Conservation (phyloP, 1,140 invertebrate species). For the Delia radicum region DNA sequence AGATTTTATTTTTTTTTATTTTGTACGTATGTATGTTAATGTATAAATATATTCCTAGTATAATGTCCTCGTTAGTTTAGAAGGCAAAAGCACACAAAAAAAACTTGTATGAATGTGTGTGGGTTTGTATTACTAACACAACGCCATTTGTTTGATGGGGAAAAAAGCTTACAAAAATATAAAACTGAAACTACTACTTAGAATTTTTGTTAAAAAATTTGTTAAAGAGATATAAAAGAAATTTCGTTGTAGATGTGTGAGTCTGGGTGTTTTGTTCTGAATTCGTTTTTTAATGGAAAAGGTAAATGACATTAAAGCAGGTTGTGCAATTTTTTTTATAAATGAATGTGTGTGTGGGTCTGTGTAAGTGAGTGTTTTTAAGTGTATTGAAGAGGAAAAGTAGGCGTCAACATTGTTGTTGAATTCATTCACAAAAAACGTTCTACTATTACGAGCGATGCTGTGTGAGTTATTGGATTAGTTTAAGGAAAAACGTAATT, state of each 20-base stretch:
- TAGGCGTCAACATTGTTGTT: background rate
- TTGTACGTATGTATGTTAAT: background rate
- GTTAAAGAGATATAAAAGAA: background rate
- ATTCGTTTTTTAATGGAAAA: background rate
- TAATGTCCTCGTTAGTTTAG: background rate
- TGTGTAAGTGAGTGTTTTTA: background rate
- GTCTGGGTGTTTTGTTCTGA: background rate
- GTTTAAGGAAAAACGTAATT: background rate
- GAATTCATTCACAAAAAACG: background rate
- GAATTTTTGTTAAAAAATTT: background rate
- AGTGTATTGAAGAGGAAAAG: background rate
- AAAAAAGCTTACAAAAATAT: background rate
- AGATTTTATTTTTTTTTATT: background rate
- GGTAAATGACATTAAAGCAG: constrained; percentile 1
- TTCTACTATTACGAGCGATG: background rate
- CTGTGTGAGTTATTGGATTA: background rate
- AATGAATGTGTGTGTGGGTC: background rate
- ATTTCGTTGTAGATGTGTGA: background rate
- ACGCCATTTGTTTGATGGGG: too few species aligned
- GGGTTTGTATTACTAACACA: background rate
- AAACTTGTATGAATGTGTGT: background rate
- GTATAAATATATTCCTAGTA: too few species aligned
- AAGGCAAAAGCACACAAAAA: background rate
- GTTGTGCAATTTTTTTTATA: background rate
- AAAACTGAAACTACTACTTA: background rate